Evolutionary conservation across 2,113 vertebrate genomes (phyloP).

Genomic region (Trematomus loennbergii): DNA sequence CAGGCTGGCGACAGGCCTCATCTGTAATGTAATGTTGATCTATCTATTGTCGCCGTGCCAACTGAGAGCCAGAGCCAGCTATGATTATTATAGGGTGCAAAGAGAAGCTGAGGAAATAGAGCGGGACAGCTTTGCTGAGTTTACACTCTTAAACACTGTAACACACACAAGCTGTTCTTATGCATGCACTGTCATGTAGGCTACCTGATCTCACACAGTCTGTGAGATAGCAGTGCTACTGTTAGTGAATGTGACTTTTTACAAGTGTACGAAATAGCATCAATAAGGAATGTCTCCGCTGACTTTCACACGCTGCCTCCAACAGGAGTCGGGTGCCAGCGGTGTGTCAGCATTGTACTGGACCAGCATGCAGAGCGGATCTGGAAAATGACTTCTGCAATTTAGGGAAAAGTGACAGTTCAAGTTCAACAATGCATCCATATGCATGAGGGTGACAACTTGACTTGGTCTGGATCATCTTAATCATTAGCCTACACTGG

Average conservation of each 20-base stretch:
- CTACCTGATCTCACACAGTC: constrained; percentile 3
- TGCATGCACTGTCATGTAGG: constrained; percentile 40
- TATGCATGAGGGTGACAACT: background rate
- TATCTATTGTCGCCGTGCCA: constrained; percentile 64
- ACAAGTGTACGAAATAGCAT: constrained; percentile 5
- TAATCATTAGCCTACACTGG: constrained; percentile 4
- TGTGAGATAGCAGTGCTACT: constrained; percentile 12
- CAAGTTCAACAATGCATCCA: constrained; percentile 38
- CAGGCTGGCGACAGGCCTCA: constrained; percentile 64
- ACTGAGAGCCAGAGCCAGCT: constrained; percentile 34
- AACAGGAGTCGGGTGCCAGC: constrained; percentile 54
- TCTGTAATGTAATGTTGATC: constrained; percentile 76
- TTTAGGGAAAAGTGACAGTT: constrained; percentile 46
- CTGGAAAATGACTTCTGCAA: constrained; percentile 47
- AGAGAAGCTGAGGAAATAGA: constrained; percentile 70
- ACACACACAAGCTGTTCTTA: constrained; percentile 18
- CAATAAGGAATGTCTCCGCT: constrained; percentile 32
- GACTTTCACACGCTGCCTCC: constrained; percentile 58
- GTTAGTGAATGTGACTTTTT: constrained; percentile 44
- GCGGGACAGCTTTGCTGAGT: constrained; percentile 72
- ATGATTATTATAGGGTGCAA: constrained; percentile 69
- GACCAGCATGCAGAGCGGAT: constrained; percentile 26
- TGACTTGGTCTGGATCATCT: constrained; percentile 9
- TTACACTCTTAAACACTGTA: constrained; percentile 57
- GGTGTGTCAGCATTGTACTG: constrained; percentile 57